Conservation (phyloP, 2,888 invertebrate genomes). For the Apamea sordens region DNA sequence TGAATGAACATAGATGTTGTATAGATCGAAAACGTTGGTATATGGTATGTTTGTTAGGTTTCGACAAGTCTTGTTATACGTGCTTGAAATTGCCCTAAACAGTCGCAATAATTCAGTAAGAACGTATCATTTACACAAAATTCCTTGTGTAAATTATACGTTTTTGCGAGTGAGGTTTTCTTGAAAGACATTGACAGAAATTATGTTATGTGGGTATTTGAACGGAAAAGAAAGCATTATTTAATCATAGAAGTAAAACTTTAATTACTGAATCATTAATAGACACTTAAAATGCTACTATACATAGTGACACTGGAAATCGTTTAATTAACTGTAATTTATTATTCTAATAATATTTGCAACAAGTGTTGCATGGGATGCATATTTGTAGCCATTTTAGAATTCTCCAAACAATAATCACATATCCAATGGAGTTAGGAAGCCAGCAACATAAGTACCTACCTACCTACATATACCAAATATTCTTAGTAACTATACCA, state of each 20-base stretch:
- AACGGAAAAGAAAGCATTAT: conserved; percentile 39
- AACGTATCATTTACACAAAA: conserved; percentile 17
- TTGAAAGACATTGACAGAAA: neutral
- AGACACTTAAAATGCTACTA: conserved; percentile 32
- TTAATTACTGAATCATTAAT: conserved; percentile 33
- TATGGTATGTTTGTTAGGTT: conserved; percentile 8
- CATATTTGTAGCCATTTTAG: conserved; percentile 13
- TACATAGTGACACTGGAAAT: conserved; percentile 11
- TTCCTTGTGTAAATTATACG: conserved; percentile 1
- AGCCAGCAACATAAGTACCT: conserved; percentile 31
- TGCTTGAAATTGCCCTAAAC: neutral
- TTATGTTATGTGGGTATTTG: conserved; percentile 16
- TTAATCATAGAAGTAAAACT: conserved; percentile 27
- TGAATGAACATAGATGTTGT: conserved; percentile 41
- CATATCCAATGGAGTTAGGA: conserved; percentile 51
- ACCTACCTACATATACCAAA: conserved; percentile 49
- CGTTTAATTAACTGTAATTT: conserved; percentile 10
- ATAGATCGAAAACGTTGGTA: conserved; percentile 23
- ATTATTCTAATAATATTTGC: conserved; percentile 20
- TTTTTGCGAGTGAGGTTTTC: neutral
- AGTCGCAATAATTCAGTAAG: neutral
- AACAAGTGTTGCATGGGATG: neutral
- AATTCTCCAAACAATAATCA: conserved; percentile 26
- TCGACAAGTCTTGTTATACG: neutral
- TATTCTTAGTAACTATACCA: conserved; percentile 44